Percentiles rank a stretch among this genome's conserved stretches.
phyloP scores from a whole-genome alignment of 1,140 invertebrate species.

The Anoplophora glabripennis region DNA sequence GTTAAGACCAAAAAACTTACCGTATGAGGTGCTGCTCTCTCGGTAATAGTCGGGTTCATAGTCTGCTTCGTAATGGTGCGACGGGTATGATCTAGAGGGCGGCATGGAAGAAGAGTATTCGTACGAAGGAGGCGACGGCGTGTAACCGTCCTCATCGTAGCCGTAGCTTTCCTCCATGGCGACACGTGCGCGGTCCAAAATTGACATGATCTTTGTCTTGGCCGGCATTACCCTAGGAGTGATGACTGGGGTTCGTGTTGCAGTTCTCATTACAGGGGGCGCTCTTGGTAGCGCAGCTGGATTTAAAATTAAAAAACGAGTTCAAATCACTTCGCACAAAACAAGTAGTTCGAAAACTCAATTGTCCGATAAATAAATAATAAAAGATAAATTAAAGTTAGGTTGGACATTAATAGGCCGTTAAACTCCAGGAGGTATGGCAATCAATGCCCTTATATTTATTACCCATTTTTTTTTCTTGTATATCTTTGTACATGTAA shows the following conservation, averaged over 20 bases:
- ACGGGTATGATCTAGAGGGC: slow-evolving; percentile 29
- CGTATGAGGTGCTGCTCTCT: slow-evolving; percentile 31
- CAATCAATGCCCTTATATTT: no score
- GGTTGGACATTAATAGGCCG: no score
- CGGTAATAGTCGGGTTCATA: slow-evolving; percentile 39
- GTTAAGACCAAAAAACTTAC: slow-evolving; percentile 27
- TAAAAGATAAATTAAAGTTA: no score
- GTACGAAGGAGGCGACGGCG: slow-evolving; percentile 21
- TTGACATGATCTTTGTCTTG: slow-evolving; percentile 80
- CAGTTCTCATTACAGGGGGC: slow-evolving; percentile 45
- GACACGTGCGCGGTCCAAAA: slow-evolving; percentile 73
- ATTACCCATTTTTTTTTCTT: no score
- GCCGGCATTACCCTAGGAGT: slow-evolving; percentile 56
- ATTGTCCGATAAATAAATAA: no score
- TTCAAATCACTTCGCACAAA: no score
- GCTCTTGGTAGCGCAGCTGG: slow-evolving; percentile 27
- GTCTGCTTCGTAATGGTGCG: slow-evolving; percentile 29
- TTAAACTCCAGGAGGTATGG: no score
- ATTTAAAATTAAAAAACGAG: not conserved
- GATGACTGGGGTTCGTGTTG: slow-evolving; percentile 50
- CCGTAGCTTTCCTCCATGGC: slow-evolving; percentile 76
- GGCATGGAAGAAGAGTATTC: slow-evolving; percentile 18
- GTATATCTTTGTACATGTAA: no score
- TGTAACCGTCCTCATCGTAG: slow-evolving; percentile 48
- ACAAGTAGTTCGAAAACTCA: no score